Conservation (phyloP, 1,140 invertebrate genomes). For the Drosophila neocordata region DNA sequence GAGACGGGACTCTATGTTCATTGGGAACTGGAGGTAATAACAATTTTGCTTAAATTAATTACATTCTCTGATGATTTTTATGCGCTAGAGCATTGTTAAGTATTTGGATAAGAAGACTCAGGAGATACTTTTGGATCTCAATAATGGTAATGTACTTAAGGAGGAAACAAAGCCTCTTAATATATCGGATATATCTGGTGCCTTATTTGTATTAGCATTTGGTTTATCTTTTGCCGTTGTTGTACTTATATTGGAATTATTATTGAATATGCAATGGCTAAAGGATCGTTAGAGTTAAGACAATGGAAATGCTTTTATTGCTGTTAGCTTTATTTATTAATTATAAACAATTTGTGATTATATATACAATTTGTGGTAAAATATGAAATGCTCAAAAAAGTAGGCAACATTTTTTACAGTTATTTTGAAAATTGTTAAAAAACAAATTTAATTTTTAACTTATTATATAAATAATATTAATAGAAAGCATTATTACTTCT, state of each 20-base stretch:
- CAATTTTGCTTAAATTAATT: not conserved
- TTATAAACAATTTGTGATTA: too few species aligned
- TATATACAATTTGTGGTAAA: too few species aligned
- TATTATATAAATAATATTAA: too few species aligned
- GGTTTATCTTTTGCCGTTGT: slow-evolving; percentile 51
- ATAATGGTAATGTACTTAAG: slow-evolving; percentile 54
- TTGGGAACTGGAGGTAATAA: slow-evolving; percentile 70
- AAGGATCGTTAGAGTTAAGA: too few species aligned
- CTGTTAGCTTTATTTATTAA: too few species aligned
- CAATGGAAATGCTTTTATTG: too few species aligned
- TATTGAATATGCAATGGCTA: too few species aligned
- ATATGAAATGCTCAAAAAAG: too few species aligned
- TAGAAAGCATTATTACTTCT: too few species aligned
- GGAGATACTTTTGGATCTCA: slow-evolving; percentile 60
- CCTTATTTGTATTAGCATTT: slow-evolving; percentile 69
- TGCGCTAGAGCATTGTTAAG: slow-evolving; percentile 44
- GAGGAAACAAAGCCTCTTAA: slow-evolving; percentile 57
- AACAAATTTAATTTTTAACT: too few species aligned
- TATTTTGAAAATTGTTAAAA: too few species aligned
- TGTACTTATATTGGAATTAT: slow-evolving; percentile 43
- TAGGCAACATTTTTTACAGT: too few species aligned
- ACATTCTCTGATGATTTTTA: not conserved
- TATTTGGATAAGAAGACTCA: slow-evolving; percentile 69
- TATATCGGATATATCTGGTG: slow-evolving; percentile 66
- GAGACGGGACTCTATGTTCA: slow-evolving; percentile 65